Conservation (phyloP, 2,888 invertebrate genomes). For the Deladenus siricidicola region DNA sequence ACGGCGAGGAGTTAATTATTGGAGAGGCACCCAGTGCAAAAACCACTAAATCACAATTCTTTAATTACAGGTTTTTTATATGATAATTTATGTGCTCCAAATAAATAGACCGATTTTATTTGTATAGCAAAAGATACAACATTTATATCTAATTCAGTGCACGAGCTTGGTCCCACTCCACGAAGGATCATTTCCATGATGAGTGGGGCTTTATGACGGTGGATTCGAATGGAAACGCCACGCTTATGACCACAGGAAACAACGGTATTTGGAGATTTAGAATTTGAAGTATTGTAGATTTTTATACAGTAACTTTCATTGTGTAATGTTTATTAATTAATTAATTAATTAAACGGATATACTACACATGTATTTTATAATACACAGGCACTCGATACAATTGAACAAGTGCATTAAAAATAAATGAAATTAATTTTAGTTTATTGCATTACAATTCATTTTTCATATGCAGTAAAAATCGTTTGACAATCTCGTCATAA, state of each 20-base stretch:
- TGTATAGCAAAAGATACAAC: not conserved
- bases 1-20: constrained; percentile 52
- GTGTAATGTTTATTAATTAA: too few species aligned
- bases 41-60: constrained; percentile 50
- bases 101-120: not conserved
- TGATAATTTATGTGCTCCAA: too few species aligned
- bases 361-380: too few species aligned
- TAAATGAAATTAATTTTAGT: too few species aligned
- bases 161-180: constrained; percentile 54
- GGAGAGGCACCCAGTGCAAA: constrained; percentile 50
- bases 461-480: too few species aligned
- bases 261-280: constrained; percentile 39
- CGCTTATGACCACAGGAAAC: constrained; percentile 54
- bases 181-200: constrained; percentile 54
- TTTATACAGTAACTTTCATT: constrained; percentile 10
- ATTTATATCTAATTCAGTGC: constrained; percentile 39
- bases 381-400: too few species aligned
- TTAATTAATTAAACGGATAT: too few species aligned
- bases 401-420: too few species aligned
- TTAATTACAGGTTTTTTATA: constrained; percentile 54
- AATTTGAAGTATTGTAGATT: not conserved
- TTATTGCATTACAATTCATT: too few species aligned
- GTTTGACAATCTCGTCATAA: too few species aligned
- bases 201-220: constrained; percentile 54
- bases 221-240: constrained; percentile 51